A percentile compares a stretch with the other conserved stretches of the same genome.
Evolutionary conservation across 2,113 vertebrate genomes (phyloP).

Genomic region (Oreochromis aureus): DNA sequence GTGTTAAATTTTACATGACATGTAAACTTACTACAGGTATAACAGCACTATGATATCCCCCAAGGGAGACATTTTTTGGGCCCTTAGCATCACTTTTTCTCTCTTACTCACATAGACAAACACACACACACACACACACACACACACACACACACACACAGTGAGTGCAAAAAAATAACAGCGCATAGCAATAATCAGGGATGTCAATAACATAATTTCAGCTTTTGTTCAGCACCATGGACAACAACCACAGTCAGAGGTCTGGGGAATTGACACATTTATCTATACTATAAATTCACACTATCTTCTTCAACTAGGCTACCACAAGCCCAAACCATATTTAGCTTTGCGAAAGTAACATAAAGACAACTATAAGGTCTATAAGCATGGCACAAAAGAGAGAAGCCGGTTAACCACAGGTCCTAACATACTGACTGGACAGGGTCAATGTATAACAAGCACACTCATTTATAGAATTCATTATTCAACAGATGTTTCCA

Average conservation of each 20-base stretch:
- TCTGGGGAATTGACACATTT: neutral
- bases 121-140: neutral
- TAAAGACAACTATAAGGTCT: neutral
- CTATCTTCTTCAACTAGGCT: neutral
- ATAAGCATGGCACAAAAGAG: neutral
- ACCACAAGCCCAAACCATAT: neutral
- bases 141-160: neutral
- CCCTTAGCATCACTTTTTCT: neutral
- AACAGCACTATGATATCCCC: neutral
- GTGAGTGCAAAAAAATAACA: neutral
- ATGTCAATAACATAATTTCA: neutral
- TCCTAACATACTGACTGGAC: neutral
- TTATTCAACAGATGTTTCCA: neutral
- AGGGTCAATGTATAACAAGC: neutral
- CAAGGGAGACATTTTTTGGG: neutral
- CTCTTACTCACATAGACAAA: neutral
- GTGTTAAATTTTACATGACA: neutral
- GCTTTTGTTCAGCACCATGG: neutral
- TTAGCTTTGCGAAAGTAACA: neutral
- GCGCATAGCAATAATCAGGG: neutral
- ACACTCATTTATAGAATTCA: neutral
- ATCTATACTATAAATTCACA: neutral
- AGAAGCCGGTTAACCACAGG: neutral
- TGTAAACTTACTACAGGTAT: neutral
- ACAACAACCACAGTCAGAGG: neutral